Percentiles rank a stretch among this genome's conserved stretches.
These are phyloP conservation scores for Eristalis pertinax DNA, from an alignment of 2,888 invertebrate genomes.

Conservation along the genomic window DNA sequence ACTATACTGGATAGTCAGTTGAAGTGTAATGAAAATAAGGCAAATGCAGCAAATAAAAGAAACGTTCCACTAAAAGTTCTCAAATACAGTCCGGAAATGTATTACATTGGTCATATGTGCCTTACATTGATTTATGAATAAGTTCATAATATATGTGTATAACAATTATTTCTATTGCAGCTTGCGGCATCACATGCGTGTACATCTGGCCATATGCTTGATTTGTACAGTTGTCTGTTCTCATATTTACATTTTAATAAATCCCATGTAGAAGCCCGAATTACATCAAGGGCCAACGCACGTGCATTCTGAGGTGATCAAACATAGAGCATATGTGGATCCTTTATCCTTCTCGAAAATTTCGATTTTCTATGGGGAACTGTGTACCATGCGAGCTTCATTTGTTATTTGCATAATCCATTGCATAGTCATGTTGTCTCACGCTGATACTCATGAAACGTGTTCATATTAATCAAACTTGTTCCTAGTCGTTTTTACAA, in stretches of 20 bases:
- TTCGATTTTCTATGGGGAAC: slow-evolving; percentile 4
- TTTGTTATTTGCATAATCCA: slow-evolving; percentile 54
- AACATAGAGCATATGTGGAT: not conserved
- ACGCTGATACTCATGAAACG: slow-evolving; percentile 31
- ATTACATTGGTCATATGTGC: no score
- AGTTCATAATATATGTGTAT: no score
- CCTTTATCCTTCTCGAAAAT: slow-evolving; percentile 1
- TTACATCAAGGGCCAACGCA: not conserved
- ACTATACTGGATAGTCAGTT: no score
- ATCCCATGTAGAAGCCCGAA: slow-evolving; percentile 9
- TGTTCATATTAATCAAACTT: slow-evolving; percentile 52
- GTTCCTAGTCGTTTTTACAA: slow-evolving; percentile 2
- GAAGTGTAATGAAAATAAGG: no score
- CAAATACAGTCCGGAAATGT: no score
- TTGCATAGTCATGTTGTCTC: slow-evolving; percentile 37
- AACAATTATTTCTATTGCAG: no score
- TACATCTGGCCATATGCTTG: not conserved
- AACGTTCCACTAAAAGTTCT: no score
- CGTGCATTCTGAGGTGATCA: not conserved
- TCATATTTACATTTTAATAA: slow-evolving; percentile 36
- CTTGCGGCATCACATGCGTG: not conserved
- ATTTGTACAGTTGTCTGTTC: not conserved
- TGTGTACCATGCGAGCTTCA: slow-evolving; percentile 32
- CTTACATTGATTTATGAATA: no score
- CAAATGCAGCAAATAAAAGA: no score